Percentiles rank a stretch among this genome's conserved stretches.
Conservation (phyloP, 2,113 vertebrate genomes). For the Meleagris gallopavo region DNA sequence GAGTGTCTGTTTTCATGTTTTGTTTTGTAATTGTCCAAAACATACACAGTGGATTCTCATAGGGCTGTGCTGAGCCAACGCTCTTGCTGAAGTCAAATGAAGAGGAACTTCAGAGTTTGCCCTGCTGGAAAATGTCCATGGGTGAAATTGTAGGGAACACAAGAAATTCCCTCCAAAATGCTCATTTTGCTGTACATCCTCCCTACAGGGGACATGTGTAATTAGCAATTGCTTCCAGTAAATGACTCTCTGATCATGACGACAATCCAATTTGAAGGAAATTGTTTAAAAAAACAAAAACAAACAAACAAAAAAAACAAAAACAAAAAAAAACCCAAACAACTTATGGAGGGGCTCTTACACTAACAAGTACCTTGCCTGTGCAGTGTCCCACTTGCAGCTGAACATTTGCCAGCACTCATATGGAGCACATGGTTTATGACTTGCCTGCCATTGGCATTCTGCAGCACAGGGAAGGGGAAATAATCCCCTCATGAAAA, state of each 20-base stretch:
- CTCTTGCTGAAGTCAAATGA: not conserved
- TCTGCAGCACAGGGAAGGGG: not conserved
- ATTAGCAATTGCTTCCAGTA: constrained; percentile 43
- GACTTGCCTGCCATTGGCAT: not conserved
- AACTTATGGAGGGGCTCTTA: constrained; percentile 45
- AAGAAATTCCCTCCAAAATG: constrained; percentile 28
- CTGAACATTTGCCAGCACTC: not conserved
- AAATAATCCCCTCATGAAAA: not conserved
- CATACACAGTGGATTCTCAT: not conserved
- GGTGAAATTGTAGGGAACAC: not conserved
- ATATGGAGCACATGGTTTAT: not conserved
- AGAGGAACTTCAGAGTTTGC: not conserved
- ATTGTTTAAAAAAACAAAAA: not conserved
- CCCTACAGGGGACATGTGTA: constrained; percentile 34
- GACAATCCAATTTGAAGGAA: constrained; percentile 56
- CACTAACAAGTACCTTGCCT: constrained; percentile 15
- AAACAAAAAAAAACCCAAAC: not conserved
- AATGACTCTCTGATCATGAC: constrained; percentile 51
- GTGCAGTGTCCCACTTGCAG: not conserved
- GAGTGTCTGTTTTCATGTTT: constrained; percentile 39
- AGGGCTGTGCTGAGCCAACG: constrained; percentile 23
- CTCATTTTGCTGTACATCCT: constrained; percentile 3
- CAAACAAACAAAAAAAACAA: too few relatives aligned
- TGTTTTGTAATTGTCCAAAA: constrained; percentile 65
- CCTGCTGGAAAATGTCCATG: not conserved